Evolutionary conservation across 2,888 invertebrate genomes (phyloP).

Genomic region (Lottia gigantea): DNA sequence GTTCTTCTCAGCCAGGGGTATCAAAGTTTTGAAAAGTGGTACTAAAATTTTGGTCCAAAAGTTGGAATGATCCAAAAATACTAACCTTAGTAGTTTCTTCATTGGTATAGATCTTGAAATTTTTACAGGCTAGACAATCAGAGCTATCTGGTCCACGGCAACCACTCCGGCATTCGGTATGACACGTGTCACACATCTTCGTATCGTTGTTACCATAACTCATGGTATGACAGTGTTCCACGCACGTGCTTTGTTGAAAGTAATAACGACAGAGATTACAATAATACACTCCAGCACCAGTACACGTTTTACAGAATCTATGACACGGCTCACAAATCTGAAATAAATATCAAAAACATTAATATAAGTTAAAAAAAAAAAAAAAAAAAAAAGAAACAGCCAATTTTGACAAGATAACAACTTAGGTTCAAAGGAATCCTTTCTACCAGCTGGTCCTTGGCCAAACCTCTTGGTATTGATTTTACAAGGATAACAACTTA

Average conservation of each 20-base stretch:
- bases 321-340: conserved; percentile 89
- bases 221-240: conserved; percentile 85
- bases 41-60: no score
- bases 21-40: no score
- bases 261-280: conserved; percentile 89
- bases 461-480: no score
- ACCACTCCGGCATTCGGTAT: conserved; percentile 82
- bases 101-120: conserved; percentile 54
- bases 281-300: conserved; percentile 84
- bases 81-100: conserved; percentile 23
- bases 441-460: no score
- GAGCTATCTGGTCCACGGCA: conserved; percentile 55
- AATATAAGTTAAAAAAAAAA: no score
- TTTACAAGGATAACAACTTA: no score
- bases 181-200: conserved; percentile 81
- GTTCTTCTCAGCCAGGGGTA: no score
- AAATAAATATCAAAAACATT: conserved; percentile 13
- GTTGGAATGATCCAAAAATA: no score
- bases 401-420: no score
- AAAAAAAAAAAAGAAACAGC: no score
- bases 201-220: conserved; percentile 82
- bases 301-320: conserved; percentile 87
- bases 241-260: conserved; percentile 78
- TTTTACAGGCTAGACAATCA: conserved; percentile 56
- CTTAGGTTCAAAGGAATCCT: no score